These are phyloP conservation scores for Microcebus tavaratra DNA, from an alignment of 2,113 vertebrate genomes.

Conservation along the genomic window DNA sequence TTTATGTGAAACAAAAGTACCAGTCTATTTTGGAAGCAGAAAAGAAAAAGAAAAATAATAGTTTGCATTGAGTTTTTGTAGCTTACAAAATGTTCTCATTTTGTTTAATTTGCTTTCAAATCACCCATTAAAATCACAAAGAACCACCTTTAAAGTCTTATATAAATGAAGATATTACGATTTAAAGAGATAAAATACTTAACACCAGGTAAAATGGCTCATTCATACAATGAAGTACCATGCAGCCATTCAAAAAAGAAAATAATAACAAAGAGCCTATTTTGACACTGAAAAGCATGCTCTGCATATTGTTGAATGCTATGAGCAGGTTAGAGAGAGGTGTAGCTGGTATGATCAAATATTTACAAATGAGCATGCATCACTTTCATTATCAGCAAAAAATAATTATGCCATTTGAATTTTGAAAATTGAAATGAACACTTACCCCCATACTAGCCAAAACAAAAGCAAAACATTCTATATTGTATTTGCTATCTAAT, in stretches of 20 bases:
- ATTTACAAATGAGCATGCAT: background rate
- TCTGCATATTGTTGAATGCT: fast-evolving
- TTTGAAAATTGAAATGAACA: background rate
- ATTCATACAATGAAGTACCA: background rate
- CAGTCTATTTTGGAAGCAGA: background rate
- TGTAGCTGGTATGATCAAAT: fast-evolving
- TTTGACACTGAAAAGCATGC: background rate
- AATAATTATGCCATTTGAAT: background rate
- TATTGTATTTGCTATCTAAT: background rate
- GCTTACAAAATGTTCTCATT: background rate
- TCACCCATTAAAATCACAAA: background rate
- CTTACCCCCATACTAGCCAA: background rate
- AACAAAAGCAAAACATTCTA: background rate
- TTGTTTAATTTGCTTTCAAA: background rate
- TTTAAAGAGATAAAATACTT: background rate
- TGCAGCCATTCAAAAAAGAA: background rate
- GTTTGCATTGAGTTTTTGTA: background rate
- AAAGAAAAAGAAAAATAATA: constrained; percentile 1
- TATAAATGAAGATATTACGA: background rate
- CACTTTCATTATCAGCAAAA: background rate
- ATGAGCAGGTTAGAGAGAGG: background rate
- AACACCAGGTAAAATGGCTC: background rate
- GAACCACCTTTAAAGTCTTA: background rate
- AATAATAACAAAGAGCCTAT: background rate
- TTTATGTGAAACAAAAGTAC: background rate